Conservation (phyloP, 2,797 vertebrate genomes). For the Eurystomus glaucurus region DNA sequence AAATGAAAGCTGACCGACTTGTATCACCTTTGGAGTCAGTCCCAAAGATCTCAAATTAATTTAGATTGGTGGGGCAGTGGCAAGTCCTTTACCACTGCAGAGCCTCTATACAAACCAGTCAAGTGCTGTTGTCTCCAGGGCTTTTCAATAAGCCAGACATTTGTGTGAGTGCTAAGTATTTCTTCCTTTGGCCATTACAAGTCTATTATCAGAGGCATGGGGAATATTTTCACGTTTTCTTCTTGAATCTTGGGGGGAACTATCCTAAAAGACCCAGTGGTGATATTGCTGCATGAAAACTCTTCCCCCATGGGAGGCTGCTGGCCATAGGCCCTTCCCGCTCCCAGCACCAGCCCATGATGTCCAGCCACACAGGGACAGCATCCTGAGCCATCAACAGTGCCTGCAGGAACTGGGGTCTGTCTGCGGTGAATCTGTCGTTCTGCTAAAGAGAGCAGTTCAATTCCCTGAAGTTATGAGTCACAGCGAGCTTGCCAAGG, state of each 20-base stretch:
- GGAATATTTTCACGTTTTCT: slow-evolving; percentile 20
- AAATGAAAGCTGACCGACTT: slow-evolving; percentile 68
- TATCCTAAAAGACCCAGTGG: background rate
- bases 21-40: slow-evolving; percentile 68
- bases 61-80: slow-evolving; percentile 58
- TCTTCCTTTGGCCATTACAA: slow-evolving; percentile 58
- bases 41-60: slow-evolving; percentile 69
- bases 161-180: background rate
- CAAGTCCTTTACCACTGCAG: background rate
- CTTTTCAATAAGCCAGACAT: slow-evolving; percentile 7
- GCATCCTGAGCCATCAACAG: rapidly evolving
- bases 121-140: background rate
- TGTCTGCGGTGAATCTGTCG: background rate
- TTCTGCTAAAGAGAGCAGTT: background rate
- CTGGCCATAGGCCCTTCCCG: rapidly evolving
- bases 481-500: background rate
- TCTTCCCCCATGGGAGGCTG: background rate
- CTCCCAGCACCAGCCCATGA: background rate
- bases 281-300: background rate
- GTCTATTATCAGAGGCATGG: background rate
- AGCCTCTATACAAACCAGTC: background rate
- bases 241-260: slow-evolving; percentile 16
- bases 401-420: rapidly evolving
- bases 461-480: background rate
- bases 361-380: rapidly evolving